A percentile compares a stretch with the other conserved stretches of the same genome.
Conservation (phyloP, 2,797 vertebrate species). For the Astyanax mexicanus region DNA sequence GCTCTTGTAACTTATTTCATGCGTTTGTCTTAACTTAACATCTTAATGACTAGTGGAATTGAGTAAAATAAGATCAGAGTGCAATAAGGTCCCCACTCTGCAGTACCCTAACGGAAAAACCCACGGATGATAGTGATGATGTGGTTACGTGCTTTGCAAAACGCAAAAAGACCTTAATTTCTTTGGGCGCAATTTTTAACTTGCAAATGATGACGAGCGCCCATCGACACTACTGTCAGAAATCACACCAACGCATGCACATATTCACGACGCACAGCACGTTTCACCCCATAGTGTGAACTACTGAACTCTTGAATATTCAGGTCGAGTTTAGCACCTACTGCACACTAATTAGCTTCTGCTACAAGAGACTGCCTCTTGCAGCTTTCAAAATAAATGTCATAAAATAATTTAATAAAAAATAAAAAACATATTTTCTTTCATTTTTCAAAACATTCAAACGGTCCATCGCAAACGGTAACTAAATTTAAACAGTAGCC, state of each 20-base stretch:
- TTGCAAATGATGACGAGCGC: conserved; percentile 70
- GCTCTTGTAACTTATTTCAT: neutral
- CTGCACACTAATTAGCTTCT: conserved; percentile 54
- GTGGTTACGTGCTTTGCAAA: too few species aligned
- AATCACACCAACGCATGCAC: conserved; percentile 60
- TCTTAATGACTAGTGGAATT: neutral
- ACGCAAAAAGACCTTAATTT: too few species aligned
- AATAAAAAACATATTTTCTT: too few species aligned
- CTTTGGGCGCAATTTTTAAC: conserved; percentile 64
- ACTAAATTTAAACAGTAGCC: too few species aligned
- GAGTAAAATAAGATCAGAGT: too few species aligned
- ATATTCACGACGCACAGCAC: neutral
- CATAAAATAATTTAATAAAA: too few species aligned
- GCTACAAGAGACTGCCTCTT: neutral
- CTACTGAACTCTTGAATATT: conserved; percentile 57
- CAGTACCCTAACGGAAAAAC: neutral
- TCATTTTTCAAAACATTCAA: too few species aligned
- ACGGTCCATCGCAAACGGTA: too few species aligned
- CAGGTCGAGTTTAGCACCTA: conserved; percentile 64
- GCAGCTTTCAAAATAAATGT: neutral
- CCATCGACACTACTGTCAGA: conserved; percentile 66
- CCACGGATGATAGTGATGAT: neutral
- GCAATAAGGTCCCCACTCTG: neutral
- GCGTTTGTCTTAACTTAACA: neutral
- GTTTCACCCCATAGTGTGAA: conserved; percentile 47